A percentile compares a stretch with the other conserved stretches of the same genome.
Evolutionary conservation across 2,113 vertebrate species (phyloP).

Genomic region (Polypterus senegalus): DNA sequence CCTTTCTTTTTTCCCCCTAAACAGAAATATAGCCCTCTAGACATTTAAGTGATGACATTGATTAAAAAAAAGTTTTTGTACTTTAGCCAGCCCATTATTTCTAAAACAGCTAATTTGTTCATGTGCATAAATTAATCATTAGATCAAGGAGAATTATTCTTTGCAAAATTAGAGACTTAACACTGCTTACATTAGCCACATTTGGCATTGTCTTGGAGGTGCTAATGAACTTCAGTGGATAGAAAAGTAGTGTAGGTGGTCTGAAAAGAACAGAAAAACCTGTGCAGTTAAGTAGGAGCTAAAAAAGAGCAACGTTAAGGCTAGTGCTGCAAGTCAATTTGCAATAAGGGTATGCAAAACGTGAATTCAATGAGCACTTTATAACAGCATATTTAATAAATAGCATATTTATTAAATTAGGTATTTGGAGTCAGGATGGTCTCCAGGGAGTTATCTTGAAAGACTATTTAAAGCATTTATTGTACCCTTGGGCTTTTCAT

Average conservation of each 20-base stretch:
- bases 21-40: too few species aligned
- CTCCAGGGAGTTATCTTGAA: constrained; percentile 37
- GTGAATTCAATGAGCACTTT: constrained; percentile 24
- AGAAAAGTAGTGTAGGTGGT: constrained; percentile 50
- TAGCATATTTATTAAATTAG: constrained; percentile 64
- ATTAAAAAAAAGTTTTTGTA: constrained; percentile 44
- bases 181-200: constrained; percentile 47
- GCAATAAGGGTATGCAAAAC: constrained; percentile 49
- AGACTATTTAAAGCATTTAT: constrained; percentile 57
- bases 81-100: constrained; percentile 35
- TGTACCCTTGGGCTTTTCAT: constrained; percentile 42
- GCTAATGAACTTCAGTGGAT: constrained; percentile 45
- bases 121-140: constrained; percentile 42
- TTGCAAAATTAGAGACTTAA: constrained; percentile 49
- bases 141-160: constrained; percentile 59
- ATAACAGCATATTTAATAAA: constrained; percentile 32
- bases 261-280: constrained; percentile 44
- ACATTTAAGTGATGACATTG: too few species aligned
- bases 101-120: constrained; percentile 23
- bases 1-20: too few species aligned
- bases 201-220: constrained; percentile 43
- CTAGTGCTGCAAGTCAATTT: constrained; percentile 40
- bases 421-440: constrained; percentile 42
- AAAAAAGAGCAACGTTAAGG: constrained; percentile 49
- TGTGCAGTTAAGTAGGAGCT: constrained; percentile 42